Evolutionary conservation across 2,888 invertebrate species (phyloP).

Genomic region (Drosophila algonquin): DNA sequence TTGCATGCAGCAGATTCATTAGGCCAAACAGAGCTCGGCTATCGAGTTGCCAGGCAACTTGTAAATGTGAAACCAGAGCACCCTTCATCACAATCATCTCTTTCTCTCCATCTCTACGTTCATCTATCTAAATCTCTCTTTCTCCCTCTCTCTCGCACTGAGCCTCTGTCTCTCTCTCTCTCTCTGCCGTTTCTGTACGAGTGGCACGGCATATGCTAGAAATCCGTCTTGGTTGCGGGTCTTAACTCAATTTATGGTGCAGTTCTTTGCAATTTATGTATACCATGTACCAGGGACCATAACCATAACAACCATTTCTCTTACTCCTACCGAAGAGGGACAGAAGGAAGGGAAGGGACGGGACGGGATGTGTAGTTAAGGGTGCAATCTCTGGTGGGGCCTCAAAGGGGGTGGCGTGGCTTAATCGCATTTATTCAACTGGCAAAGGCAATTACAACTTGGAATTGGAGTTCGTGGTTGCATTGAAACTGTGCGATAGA

Average conservation of each 20-base stretch:
- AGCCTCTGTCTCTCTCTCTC: neutral
- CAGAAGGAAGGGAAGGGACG: too few relatives aligned
- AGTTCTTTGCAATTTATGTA: conserved; percentile 55
- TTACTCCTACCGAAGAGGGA: neutral
- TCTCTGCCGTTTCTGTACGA: conserved; percentile 1
- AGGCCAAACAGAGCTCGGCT: neutral
- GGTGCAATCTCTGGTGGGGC: neutral
- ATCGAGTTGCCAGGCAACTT: conserved; percentile 3
- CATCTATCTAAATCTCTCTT: neutral
- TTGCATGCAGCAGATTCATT: neutral
- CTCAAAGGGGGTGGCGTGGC: neutral
- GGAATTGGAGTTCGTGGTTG: neutral
- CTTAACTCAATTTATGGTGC: conserved; percentile 38
- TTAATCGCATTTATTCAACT: conserved; percentile 15
- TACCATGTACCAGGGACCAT: conserved; percentile 23
- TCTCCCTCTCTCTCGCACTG: neutral
- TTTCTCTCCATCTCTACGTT: neutral
- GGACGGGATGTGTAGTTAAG: too few relatives aligned
- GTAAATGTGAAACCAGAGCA: conserved; percentile 1
- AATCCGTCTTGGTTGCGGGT: conserved; percentile 42
- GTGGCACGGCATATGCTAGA: conserved; percentile 57
- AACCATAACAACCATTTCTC: neutral
- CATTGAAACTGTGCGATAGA: neutral
- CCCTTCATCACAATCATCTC: conserved; percentile 2
- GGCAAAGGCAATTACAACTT: conserved; percentile 3